A percentile compares a stretch with the other conserved stretches of the same genome.
Evolutionary conservation across 1,140 invertebrate species (phyloP).

Genomic region (Thaumetopoea pityocampa): DNA sequence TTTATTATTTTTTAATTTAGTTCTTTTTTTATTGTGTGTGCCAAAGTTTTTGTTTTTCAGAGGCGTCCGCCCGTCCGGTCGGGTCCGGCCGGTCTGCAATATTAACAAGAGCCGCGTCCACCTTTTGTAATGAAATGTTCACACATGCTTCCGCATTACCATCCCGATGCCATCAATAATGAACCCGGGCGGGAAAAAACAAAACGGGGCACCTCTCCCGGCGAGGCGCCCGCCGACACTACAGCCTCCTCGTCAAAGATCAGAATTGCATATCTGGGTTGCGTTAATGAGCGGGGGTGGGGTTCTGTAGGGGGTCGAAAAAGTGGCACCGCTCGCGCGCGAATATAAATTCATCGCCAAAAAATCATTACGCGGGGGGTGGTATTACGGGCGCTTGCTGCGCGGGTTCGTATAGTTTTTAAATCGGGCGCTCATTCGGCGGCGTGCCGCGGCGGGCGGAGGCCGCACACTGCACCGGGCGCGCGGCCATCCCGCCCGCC

Average conservation of each 20-base stretch:
- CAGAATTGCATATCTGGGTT: slow-evolving; percentile 77
- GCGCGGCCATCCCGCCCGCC: too few species aligned
- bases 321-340: slow-evolving; percentile 73
- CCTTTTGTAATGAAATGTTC: slow-evolving; percentile 74
- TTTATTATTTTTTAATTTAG: slow-evolving; percentile 31
- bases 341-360: slow-evolving; percentile 78
- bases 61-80: slow-evolving; percentile 67
- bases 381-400: slow-evolving; percentile 69
- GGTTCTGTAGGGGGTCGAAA: slow-evolving; percentile 62
- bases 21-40: slow-evolving; percentile 16
- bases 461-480: slow-evolving; percentile 34
- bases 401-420: slow-evolving; percentile 72
- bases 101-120: slow-evolving; percentile 71
- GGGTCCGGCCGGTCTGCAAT: slow-evolving; percentile 69
- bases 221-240: slow-evolving; percentile 72
- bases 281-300: slow-evolving; percentile 73
- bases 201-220: slow-evolving; percentile 71
- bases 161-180: slow-evolving; percentile 74
- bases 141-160: slow-evolving; percentile 74
- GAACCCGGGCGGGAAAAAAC: slow-evolving; percentile 74
- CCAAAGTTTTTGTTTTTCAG: slow-evolving; percentile 37
- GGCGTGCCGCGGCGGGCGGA: slow-evolving; percentile 50
- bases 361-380: slow-evolving; percentile 77
- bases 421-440: slow-evolving; percentile 67
- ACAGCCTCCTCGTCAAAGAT: slow-evolving; percentile 77